Percentiles rank a stretch among this genome's conserved stretches.
Evolutionary conservation across 1,140 invertebrate species (phyloP).

Genomic region (Drosophila albomicans): DNA sequence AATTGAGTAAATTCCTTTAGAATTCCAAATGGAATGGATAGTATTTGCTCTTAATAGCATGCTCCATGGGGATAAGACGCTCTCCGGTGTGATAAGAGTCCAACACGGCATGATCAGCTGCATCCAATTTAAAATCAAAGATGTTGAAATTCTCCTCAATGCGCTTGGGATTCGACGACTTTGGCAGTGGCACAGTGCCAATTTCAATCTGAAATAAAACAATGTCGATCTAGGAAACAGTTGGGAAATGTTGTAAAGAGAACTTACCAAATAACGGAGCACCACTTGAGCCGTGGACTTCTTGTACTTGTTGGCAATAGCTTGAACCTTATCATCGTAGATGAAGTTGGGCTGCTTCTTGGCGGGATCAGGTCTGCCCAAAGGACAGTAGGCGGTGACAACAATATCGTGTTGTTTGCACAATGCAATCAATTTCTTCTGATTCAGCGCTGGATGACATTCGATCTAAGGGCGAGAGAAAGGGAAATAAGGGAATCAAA

Average conservation of each 20-base stretch:
- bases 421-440: slow-evolving; percentile 89
- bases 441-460: slow-evolving; percentile 91
- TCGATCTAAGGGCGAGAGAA: slow-evolving; percentile 86
- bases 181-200: slow-evolving; percentile 92
- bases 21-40: slow-evolving; percentile 87
- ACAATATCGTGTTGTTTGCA: slow-evolving; percentile 89
- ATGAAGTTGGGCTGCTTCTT: slow-evolving; percentile 88
- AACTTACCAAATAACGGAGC: slow-evolving; percentile 87
- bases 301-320: slow-evolving; percentile 88
- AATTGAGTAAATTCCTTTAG: slow-evolving; percentile 53
- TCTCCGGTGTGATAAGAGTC: slow-evolving; percentile 86
- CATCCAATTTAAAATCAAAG: slow-evolving; percentile 91
- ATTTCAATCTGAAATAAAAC: slow-evolving; percentile 88
- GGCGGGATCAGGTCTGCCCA: slow-evolving; percentile 91
- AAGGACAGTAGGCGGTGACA: slow-evolving; percentile 92
- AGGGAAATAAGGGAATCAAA: not conserved
- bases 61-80: slow-evolving; percentile 74
- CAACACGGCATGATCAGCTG: slow-evolving; percentile 87
- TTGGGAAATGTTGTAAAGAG: not conserved
- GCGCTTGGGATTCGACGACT: slow-evolving; percentile 91
- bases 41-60: slow-evolving; percentile 86
- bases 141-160: slow-evolving; percentile 91
- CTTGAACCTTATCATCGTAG: slow-evolving; percentile 88
- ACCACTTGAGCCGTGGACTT: slow-evolving; percentile 91
- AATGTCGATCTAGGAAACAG: not conserved